Percentiles rank a stretch among this genome's conserved stretches.
phyloP scores from a whole-genome alignment of 2,888 invertebrate species.

The Asteroscopus sphinx region DNA sequence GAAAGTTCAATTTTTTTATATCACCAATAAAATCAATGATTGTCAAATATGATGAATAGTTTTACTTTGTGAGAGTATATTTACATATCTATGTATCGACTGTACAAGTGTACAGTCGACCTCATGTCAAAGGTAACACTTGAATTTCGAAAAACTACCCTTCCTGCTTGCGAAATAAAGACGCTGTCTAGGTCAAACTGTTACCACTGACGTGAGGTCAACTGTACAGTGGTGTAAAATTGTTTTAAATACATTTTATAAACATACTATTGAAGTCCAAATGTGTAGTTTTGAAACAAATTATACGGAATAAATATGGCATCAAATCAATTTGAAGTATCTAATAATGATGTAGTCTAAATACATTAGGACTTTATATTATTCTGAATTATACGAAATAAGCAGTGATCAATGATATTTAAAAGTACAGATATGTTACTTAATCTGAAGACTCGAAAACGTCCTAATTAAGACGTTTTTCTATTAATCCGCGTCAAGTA shows the following conservation, averaged over 20 bases:
- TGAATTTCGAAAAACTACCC: too few species aligned
- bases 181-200: too few species aligned
- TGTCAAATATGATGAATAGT: constrained; percentile 22
- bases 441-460: too few species aligned
- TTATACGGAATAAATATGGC: not conserved
- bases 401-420: too few species aligned
- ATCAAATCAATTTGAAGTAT: not conserved
- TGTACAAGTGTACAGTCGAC: too few species aligned
- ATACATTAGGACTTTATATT: constrained; percentile 22
- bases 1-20: constrained; percentile 48
- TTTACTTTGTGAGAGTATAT: constrained; percentile 52
- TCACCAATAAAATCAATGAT: constrained; percentile 38
- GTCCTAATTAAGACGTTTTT: too few species aligned
- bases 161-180: too few species aligned
- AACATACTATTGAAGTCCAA: constrained; percentile 16
- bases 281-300: constrained; percentile 14
- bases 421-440: too few species aligned
- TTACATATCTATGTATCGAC: constrained; percentile 58
- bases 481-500: too few species aligned
- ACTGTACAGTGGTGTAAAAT: constrained; percentile 30
- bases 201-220: too few species aligned
- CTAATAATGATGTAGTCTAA: not conserved
- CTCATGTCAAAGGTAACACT: too few species aligned
- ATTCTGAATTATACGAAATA: constrained; percentile 42
- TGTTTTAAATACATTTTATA: constrained; percentile 31